Evolutionary conservation across 64 coral and sea anemone species (phyloP), one percentile per base, ranked within the genome.

Genomic region (Acropora tenuis): DNA sequence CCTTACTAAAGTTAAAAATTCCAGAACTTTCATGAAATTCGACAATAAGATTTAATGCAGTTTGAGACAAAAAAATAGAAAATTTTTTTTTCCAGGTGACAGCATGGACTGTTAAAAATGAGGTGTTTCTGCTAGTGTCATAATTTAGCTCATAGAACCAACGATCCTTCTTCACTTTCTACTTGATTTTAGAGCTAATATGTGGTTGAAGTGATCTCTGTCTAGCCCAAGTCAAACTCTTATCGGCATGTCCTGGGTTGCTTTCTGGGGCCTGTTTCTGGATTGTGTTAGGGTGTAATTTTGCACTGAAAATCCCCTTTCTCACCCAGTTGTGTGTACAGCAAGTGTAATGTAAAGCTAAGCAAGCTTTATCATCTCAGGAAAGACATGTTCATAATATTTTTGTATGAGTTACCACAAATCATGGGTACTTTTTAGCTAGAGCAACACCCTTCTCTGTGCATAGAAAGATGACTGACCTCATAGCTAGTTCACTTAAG

Each of bases 271-370:
- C 71, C 69, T 47, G 89, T 91, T 91, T 76, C 79, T n/a, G 55
- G 89, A 83, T 55, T 69, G 89, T 63, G 80, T 91, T 91, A 86
- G 61, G 67, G 75, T 85, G 90, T 4, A 83, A 53, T 91, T 91
- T 77, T 91, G 90, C 0, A 91, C 90, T 2, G 90, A 65, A 77
- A 91, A 91, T 1, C 90, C 90, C 43, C 49, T 90, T 74, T 90
- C 89, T 72, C 89, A 90, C 58, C 90, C 80, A 75, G 90, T 52
- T 57, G 58, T 92, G 78, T 90, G 89, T 16, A 80, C 89, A 80
- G 61, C 89, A 76, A 89, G 49, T 19, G 52, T 88, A 15, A 77
- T 63, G 65, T 63, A 55, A 78, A 88, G 76, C 74, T 58, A 55
- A 74, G 48, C 71, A 1, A 88, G 86, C 52, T 55, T 55, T 55